Base-by-base conservation (phyloP, 2,888 invertebrate species). In the Linhomoeus sp. region DNA sequence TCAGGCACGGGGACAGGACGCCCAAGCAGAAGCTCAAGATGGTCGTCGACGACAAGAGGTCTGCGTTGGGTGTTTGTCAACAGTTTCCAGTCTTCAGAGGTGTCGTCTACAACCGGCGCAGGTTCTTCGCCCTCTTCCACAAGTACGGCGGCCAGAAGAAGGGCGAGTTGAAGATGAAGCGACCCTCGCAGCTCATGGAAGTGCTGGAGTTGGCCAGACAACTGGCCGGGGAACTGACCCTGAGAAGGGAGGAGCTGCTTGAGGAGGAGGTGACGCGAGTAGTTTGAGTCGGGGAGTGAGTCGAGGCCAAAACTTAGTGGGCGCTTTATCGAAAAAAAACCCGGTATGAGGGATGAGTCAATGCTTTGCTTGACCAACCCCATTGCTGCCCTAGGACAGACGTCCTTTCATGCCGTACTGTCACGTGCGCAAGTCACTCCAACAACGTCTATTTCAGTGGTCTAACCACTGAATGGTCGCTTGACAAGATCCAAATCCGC, bases 1-100 rank as follows among this genome's bases (percentile, higher is more conserved):
- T 97, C 51, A 72, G 97, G 49, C 97, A 97, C 63, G 97, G 97
- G 0, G 97, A 99, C 68, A 73, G 97, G 54, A 99, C 97, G 17
- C 97, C 97, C 0, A 99, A 99, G 66, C 97, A 99, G 71, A 99
- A 99, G 72, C 97, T 99, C 94, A 99, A 99, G 70, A 92, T 94
- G 55, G 92, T 92, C 75, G 92, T 92, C 20, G 15, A 12, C 9
- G 43, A 41, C 19, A 17, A 41, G 24, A 22, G 41, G 41, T 41
- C 3, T 22, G 40, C 23, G 19, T 40, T 12, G 12, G 33, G 15
- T 33, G 33, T 9, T 33, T 33, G 33, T n/a, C n/a, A n/a, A n/a
- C n/a, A n/a, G n/a, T n/a, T n/a, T n/a, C n/a, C n/a, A n/a, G n/a
- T n/a, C n/a, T n/a, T n/a, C n/a, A n/a, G n/a, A n/a, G n/a, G n/a